Base-by-base conservation (phyloP, 1,140 invertebrate species). In the Metopolophium dirhodum region DNA sequence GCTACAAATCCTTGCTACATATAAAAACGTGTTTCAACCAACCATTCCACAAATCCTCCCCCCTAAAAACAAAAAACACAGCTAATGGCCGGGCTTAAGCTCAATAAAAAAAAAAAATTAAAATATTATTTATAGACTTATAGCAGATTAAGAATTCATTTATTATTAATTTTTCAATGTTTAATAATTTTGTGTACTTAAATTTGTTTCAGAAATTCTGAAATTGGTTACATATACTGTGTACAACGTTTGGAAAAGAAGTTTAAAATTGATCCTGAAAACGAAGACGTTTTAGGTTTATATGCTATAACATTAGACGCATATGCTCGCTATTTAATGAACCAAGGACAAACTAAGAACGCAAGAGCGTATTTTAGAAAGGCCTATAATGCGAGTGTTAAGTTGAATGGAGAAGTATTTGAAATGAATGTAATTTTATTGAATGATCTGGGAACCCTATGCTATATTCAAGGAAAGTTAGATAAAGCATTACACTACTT, bases 361-460 rank as follows among this genome's bases (percentile, higher is more conserved):
- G 97, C 98, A 1, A 95, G 97, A 77, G 95, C 96, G 83, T 96
- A 97, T 94, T 96, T 98, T 94, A 95, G 96, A 87, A 96, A 97
- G 95, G 96, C 98, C 68, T 96, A 97, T 94, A 95, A 97, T 47
- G 95, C 97, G 94, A 97, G 97, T 93, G 35, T 94, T 8, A 94
- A 94, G 51, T 47, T 97, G 1, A 95, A 97, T 95, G 98, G 98
- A 18, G 95, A 96, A 94, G 95, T 96, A 20, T 96, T 96, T 94
- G 96, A 97, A 94, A 97, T 98, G 95, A 96, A 96, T 94, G 96
- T 98, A 37, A 95, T 98, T 45, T 96, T 99, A 77, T 95, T 99
- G 18, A 99, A 98, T 96, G 98, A 99, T 95, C 96, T 99, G 93
- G 98, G 97, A 68, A 97, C 97, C 86, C 96, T 97, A 23, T 96